Evolutionary conservation across 2,888 invertebrate genomes (phyloP).

Genomic region (Acanthopleura granulata): DNA sequence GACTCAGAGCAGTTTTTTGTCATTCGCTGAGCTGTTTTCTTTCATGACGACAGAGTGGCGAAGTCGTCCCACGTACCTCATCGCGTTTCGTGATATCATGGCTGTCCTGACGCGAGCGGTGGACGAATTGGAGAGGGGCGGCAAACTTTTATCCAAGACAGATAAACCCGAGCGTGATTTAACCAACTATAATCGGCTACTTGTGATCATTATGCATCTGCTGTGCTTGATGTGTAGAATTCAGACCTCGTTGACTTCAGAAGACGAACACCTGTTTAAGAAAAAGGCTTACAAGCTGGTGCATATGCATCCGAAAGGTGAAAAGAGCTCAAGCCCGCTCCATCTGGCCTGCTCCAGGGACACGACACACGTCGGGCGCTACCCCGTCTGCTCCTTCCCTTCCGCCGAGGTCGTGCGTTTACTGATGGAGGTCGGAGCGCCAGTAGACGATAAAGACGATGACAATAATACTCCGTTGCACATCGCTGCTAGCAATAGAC

Average conservation of each 20-base stretch:
- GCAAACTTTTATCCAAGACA: constrained; percentile 59
- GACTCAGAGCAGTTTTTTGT: constrained; percentile 93
- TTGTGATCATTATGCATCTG: constrained; percentile 86
- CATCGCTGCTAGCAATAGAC: constrained; percentile 81
- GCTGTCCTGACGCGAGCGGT: constrained; percentile 87
- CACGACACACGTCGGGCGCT: constrained; percentile 77
- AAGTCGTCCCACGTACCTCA: constrained; percentile 77
- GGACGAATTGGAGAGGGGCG: constrained; percentile 71
- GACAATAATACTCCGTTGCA: constrained; percentile 91
- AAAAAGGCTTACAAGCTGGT: constrained; percentile 82
- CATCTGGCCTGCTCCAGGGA: constrained; percentile 89
- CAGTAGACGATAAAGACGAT: constrained; percentile 83
- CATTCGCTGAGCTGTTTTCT: constrained; percentile 87
- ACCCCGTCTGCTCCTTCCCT: constrained; percentile 81
- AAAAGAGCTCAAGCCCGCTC: constrained; percentile 68
- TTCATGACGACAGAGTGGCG: constrained; percentile 88
- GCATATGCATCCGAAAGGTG: constrained; percentile 75
- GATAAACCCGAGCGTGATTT: constrained; percentile 74
- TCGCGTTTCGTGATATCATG: constrained; percentile 85
- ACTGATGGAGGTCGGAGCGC: constrained; percentile 85
- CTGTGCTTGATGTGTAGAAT: constrained; percentile 65
- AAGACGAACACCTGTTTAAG: constrained; percentile 74
- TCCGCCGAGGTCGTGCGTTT: constrained; percentile 80
- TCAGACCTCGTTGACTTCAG: constrained; percentile 60
- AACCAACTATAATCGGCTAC: constrained; percentile 84